phyloP scores from a whole-genome alignment of 1,140 invertebrate genomes.

The Panulirus ornatus region DNA sequence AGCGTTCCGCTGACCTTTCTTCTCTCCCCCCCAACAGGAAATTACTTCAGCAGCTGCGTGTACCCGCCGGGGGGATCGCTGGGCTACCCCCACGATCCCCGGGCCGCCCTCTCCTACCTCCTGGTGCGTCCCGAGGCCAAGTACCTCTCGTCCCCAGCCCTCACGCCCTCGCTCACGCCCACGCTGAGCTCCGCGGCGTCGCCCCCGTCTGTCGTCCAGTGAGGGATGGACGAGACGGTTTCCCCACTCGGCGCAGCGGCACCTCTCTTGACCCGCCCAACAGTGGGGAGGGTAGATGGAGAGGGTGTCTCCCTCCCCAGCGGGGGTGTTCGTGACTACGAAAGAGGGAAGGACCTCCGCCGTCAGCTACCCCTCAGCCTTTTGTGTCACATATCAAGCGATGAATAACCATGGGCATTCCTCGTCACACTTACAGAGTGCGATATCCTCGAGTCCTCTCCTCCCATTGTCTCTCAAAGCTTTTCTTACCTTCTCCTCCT shows the following conservation, averaged over 20 bases:
- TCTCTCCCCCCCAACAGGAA: conserved; percentile 50
- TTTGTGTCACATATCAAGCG: background rate
- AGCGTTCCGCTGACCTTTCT: conserved; percentile 46
- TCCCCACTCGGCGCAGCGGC: no score
- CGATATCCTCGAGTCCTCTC: background rate
- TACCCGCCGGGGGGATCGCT: conserved; percentile 34
- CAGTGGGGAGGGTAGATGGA: no score
- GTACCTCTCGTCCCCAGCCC: conserved; percentile 41
- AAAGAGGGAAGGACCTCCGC: background rate
- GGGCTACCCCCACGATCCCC: conserved; percentile 52
- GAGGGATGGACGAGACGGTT: background rate
- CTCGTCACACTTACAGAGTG: background rate
- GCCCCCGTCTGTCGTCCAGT: conserved; percentile 58
- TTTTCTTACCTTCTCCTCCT: background rate
- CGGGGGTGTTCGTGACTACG: background rate
- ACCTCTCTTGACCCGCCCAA: no score
- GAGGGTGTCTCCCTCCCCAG: background rate
- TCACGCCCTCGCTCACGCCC: conserved; percentile 43
- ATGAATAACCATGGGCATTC: background rate
- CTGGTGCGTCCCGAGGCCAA: conserved; percentile 64
- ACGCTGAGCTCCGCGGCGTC: conserved; percentile 40
- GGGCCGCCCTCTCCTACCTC: conserved; percentile 60
- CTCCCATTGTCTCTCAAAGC: background rate
- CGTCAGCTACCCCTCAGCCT: background rate
- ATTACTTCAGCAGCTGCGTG: conserved; percentile 66